phyloP scores from a whole-genome alignment of 2,113 vertebrate species.

The Catagonus wagneri region DNA sequence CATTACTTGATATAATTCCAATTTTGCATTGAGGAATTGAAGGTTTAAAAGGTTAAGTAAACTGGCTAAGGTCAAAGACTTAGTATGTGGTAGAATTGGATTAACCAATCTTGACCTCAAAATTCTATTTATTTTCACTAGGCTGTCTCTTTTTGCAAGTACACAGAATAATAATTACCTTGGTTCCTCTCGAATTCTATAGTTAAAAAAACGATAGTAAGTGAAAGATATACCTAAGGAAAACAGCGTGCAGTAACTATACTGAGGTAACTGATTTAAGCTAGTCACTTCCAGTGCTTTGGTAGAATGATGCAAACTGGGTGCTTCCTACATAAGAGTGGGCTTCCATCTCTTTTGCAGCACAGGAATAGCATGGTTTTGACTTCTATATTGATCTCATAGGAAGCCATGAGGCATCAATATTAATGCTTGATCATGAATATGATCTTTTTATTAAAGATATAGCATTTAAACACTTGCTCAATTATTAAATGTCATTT shows the following conservation, averaged over 20 bases:
- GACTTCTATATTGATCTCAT: not conserved
- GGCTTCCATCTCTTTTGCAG: not conserved
- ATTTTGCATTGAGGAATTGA: conserved; percentile 26
- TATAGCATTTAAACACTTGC: conserved; percentile 16
- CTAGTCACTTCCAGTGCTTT: not conserved
- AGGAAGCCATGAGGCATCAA: not conserved
- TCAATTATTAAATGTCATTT: conserved; percentile 15
- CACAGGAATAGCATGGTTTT: conserved; percentile 3
- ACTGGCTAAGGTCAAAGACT: not conserved
- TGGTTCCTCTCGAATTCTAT: conserved; percentile 23
- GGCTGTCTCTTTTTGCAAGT: not conserved
- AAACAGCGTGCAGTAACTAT: not conserved
- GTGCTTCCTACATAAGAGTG: not conserved
- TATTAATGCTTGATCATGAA: conserved; percentile 9
- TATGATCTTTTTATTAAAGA: conserved; percentile 35
- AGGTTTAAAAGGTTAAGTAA: conserved; percentile 34
- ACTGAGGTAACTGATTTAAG: not conserved
- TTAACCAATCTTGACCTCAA: conserved; percentile 8
- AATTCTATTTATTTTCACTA: not conserved
- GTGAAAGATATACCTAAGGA: not conserved
- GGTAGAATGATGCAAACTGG: not conserved
- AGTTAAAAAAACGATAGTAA: not conserved
- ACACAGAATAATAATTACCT: conserved; percentile 1
- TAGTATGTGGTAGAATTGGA: not conserved
- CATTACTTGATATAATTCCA: not conserved